phyloP scores from a whole-genome alignment of 2,888 invertebrate genomes.

The Trichacis sp. region DNA sequence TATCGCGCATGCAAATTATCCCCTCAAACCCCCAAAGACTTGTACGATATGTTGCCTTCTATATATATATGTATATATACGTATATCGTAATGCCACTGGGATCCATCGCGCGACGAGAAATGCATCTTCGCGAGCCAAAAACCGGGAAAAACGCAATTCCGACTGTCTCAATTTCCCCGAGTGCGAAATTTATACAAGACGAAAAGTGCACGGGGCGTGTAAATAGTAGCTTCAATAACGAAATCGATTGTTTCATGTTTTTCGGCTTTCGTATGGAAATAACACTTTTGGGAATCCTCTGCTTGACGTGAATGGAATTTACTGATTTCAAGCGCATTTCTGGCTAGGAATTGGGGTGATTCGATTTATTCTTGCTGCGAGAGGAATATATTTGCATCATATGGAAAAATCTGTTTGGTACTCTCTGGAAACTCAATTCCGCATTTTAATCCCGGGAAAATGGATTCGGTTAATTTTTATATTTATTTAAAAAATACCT shows the following conservation, averaged over 20 bases:
- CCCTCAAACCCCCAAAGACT: slow-evolving; percentile 21
- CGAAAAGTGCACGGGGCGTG: background rate
- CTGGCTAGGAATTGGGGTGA: background rate
- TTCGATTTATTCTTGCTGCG: no score
- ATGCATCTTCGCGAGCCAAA: background rate
- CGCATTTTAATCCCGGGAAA: no score
- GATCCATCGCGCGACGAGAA: slow-evolving; percentile 8
- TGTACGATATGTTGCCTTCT: slow-evolving; percentile 38
- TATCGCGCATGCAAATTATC: slow-evolving; percentile 40
- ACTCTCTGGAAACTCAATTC: no score
- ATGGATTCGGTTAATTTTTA: no score
- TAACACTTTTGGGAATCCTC: background rate
- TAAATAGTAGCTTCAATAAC: background rate
- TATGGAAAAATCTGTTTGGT: no score
- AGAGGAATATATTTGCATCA: no score
- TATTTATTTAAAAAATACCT: no score
- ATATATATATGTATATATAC: no score
- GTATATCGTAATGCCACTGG: slow-evolving; percentile 30
- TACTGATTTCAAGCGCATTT: background rate
- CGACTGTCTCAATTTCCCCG: background rate
- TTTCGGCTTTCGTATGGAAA: background rate
- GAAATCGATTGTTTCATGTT: background rate
- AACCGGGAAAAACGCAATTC: background rate
- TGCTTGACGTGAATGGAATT: background rate
- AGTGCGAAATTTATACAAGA: background rate